Base-by-base conservation (phyloP, 2,888 invertebrate species). In the Cynaeus angustus region DNA sequence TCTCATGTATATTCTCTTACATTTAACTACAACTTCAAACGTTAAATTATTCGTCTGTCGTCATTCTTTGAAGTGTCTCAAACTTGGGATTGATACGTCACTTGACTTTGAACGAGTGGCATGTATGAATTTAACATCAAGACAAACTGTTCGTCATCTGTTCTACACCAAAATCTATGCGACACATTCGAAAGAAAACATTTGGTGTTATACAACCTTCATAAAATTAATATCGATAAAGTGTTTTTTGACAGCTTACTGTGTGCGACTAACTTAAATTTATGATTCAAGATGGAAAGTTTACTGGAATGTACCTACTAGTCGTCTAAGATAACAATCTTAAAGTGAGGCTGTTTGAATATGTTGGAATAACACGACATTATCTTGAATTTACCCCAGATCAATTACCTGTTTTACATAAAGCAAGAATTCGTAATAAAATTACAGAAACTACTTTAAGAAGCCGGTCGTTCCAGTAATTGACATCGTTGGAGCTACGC, bases 321-420 rank as follows among this genome's bases (percentile, higher is more conserved):
- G 55, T 38, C 37, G 13, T 13, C 38, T 33, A 55, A 37, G 55
- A 55, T 55, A 55, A 55, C 14, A 55, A 55, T 55, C 55, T 37
- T 26, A 37, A 14, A 10, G n/a, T 13, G 16, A 7, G 28, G 30
- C n/a, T 10, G 13, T 50, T 28, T 28, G 50, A 50, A 50, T 50
- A 28, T 30, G 1, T 28, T 50, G n/a, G n/a, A 50, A 50, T 50
- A 50, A 50, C 21, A 50, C 30, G 13, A 37, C 14, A 37, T 55
- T 37, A 37, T 38, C 33, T 55, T 4, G 55, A 14, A 55, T 8
- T 55, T 14, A 55, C 37, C 38, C 55, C 16, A 7, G 38, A 55
- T 55, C 38, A 14, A 6, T 55, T 38, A 5, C 9, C 55, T 37
- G 12, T 37, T 55, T 55, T 55, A 55, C 55, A 55, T 55, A 55